A percentile compares a stretch with the other conserved stretches of the same genome.
Evolutionary conservation across 2,888 invertebrate genomes (phyloP).

Genomic region (Monochamus alternatus): DNA sequence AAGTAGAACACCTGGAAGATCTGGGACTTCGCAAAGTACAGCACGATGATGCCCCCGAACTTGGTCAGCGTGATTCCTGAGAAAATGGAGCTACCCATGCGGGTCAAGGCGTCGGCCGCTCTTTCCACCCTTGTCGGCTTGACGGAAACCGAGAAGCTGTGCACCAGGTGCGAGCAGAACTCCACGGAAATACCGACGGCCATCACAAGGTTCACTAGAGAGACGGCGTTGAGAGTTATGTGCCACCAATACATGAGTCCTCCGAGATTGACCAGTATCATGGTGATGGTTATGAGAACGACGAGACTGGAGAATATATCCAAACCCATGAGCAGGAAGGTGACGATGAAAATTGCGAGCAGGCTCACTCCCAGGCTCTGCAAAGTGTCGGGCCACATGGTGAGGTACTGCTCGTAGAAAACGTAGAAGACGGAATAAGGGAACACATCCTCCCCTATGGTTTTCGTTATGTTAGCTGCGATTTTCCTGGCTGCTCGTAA

Average conservation of each 20-base stretch:
- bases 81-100: slow-evolving; percentile 96
- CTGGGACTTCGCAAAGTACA: slow-evolving; percentile 98
- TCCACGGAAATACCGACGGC: slow-evolving; percentile 98
- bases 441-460: slow-evolving; percentile 83
- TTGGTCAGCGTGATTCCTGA: slow-evolving; percentile 99
- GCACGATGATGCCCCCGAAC: slow-evolving; percentile 96
- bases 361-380: slow-evolving; percentile 91
- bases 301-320: slow-evolving; percentile 93
- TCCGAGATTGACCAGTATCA: slow-evolving; percentile 94
- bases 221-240: slow-evolving; percentile 96
- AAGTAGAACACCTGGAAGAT: slow-evolving; percentile 81
- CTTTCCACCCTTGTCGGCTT: slow-evolving; percentile 81
- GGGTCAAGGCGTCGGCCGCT: slow-evolving; percentile 87
- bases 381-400: slow-evolving; percentile 94
- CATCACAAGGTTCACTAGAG: slow-evolving; percentile 97
- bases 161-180: slow-evolving; percentile 97
- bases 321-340: slow-evolving; percentile 93
- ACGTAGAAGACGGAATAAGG: slow-evolving; percentile 98
- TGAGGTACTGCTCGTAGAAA: slow-evolving; percentile 98
- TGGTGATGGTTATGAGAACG: slow-evolving; percentile 90
- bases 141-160: slow-evolving; percentile 89
- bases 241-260: slow-evolving; percentile 98
- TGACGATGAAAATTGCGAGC: slow-evolving; percentile 94
- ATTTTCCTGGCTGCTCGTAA: slow-evolving; percentile 86
- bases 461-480: slow-evolving; percentile 78